Conservation (phyloP, 2,888 invertebrate species). For the Eristalinus sepulchralis region DNA sequence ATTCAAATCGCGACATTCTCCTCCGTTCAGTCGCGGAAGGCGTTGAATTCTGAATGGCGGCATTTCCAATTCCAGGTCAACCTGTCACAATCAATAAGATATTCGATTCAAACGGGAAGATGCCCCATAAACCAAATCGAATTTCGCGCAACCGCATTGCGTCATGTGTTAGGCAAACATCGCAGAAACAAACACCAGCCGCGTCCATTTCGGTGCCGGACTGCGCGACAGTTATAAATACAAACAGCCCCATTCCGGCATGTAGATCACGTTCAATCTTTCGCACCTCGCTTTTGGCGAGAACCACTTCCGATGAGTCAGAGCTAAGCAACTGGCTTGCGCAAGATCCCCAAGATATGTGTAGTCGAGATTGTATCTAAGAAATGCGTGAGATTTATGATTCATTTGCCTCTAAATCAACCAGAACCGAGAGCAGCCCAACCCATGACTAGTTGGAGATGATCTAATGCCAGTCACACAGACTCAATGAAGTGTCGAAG, state of each 20-base stretch:
- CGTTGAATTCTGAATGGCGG: neutral
- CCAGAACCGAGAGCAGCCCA: neutral
- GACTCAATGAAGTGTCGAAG: neutral
- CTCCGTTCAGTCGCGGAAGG: neutral
- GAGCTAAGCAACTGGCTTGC: neutral
- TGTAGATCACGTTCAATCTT: neutral
- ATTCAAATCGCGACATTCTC: neutral
- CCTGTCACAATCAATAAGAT: neutral
- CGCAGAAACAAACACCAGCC: no score
- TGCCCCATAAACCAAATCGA: neutral
- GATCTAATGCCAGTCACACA: constrained; percentile 5
- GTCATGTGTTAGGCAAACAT: neutral
- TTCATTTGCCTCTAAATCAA: constrained; percentile 8
- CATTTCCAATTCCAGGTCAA: neutral
- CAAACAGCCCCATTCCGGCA: neutral
- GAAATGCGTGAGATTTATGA: constrained; percentile 9
- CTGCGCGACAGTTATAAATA: constrained; percentile 3
- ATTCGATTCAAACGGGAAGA: neutral
- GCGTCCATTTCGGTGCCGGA: neutral
- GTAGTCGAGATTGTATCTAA: neutral
- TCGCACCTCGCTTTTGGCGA: constrained; percentile 1
- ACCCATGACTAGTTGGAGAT: neutral
- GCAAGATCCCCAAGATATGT: neutral
- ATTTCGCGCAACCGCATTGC: neutral
- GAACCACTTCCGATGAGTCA: constrained; percentile 11